Base-by-base conservation (phyloP, 1,140 invertebrate genomes). In the Babylonia areolata region DNA sequence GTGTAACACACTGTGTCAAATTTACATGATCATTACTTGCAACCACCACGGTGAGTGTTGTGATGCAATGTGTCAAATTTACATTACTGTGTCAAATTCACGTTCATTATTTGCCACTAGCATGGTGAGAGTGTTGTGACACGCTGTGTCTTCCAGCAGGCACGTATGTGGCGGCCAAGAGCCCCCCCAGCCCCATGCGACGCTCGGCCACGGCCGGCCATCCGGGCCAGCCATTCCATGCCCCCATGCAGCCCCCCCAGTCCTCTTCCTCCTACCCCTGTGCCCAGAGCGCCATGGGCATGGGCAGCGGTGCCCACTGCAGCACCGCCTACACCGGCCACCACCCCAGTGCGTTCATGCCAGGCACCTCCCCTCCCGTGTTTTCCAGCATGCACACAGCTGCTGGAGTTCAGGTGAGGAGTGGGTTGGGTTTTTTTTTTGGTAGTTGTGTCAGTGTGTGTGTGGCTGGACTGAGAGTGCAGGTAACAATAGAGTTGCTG, bases 291-390 rank as follows among this genome's bases (percentile, higher is more conserved):
- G 33, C 75, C 0, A 20, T 33, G n/a, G 2, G 31, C 31, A 5
- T 20, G 17, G 37, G 37, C 37, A 15, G 11, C 17, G 75, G 20
- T 5, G 37, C 75, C 2, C 84, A 85, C 42, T 85, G 92, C 87
- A 90, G 90, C 75, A 73, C 89, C 88, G 71, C 71, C 71, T 97
- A 97, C 90, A 95, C 96, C 91, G 97, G 97, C 3, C 96, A 97
- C 35, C 91, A 92, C 88, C 88, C 93, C 85, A 89, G 90, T 87
- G 87, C 90, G 86, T 91, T 92, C 75, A 75, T 90, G 71, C 88
- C 90, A 15, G 90, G 92, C 28, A 90, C 90, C 17, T 93, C 92
- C 12, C 92, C 91, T 42, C 92, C 93, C 58, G 90, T 93, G 15
- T 88, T 90, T 40, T 39, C 46, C 37, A 78, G 75, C 46, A 39